Evolutionary conservation across 2,888 invertebrate genomes (phyloP), one percentile per base, ranked within the genome.

Genomic region (Napeogenes sylphis): DNA sequence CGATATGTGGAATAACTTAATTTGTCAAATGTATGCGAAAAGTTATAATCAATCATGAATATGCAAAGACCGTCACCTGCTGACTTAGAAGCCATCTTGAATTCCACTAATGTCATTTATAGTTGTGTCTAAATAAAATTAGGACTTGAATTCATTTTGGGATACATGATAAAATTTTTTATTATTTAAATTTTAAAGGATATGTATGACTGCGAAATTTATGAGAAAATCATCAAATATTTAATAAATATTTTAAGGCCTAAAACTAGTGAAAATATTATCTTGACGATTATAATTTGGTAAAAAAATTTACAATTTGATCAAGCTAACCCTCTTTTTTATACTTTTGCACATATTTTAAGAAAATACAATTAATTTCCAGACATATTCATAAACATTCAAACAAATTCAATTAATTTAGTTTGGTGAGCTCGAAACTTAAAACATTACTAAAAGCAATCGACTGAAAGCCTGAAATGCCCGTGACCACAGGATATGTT

Each of bases 11-110:
- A 51, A 51, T 56, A 60, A 63, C 59, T 66, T 58, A 14, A 38
- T 60, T 57, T 53, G 58, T n/a, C 51, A 61, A 68, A 62, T 63
- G 60, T 67, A 69, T 67, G 64, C 65, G 59, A 47, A 63, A 69
- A 69, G 64, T 69, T 69, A 67, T 67, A 67, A 66, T 68, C 56
- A 65, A 53, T 62, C 64, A 68, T 68, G 62, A 69, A 69, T 69
- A 69, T 69, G 69, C 55, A 64, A 68, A 64, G 4, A 35, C 51
- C 45, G 59, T 21, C 54, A 55, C 57, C 57, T 38, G 55, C 45
- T 56, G 42, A 14, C 21, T 53, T 12, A 42, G 8, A 12, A 14
- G 51, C 51, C 51, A 51, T 51, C 51, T 51, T 51, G 51, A 30
- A 10, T 51, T 10, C 51, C 10, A 42, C 10, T 42, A 10, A 51